Evolutionary conservation across 1,140 invertebrate species (phyloP), one percentile per base, ranked within the genome.

Genomic region (Orchesella cincta): DNA sequence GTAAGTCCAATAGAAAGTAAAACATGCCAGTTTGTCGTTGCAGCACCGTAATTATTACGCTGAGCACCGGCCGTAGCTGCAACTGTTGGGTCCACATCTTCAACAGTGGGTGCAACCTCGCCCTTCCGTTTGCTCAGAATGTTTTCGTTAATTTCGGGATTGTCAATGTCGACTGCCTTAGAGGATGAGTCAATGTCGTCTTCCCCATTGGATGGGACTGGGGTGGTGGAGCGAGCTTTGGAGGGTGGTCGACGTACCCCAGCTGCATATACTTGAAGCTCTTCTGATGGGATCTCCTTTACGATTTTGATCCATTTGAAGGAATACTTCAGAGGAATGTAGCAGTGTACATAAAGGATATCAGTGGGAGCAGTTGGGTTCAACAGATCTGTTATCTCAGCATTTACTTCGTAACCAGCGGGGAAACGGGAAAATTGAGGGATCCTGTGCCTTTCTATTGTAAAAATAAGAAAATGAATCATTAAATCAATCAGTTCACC

Each of bases 241-340:
- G 35, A 18, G 5, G 5, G 71, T 23, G 5, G 20, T 29, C 18
- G 71, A 39, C 3, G 26, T 29, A 16, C 23, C 16, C 29, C 67
- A n/a, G 35, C 8, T 67, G 62, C 71, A 46, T 39, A 73, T 18
- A 51, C 35, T 73, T 57, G 16, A 1, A 78, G 39, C 23, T 78
- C 76, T 23, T 52, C 36, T 1, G 62, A 28, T 0, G 73, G 64
- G 29, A 78, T 57, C 12, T 78, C 73, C 28, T 72, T 74, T 26
- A 54, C 67, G 20, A 78, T 75, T 39, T 78, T 78, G 33, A 78
- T 78, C 77, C 77, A 78, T 33, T 78, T 78, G 34, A 78, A 78
- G 0, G 77, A 78, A 34, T 51, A 75, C 51, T 78, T 78, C 1
- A 78, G 73, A 1, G 77, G 77, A 20, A 78, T 70, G 73, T 78